Evolutionary conservation across 2,113 vertebrate genomes (phyloP).

Genomic region (Colinus virginianus): DNA sequence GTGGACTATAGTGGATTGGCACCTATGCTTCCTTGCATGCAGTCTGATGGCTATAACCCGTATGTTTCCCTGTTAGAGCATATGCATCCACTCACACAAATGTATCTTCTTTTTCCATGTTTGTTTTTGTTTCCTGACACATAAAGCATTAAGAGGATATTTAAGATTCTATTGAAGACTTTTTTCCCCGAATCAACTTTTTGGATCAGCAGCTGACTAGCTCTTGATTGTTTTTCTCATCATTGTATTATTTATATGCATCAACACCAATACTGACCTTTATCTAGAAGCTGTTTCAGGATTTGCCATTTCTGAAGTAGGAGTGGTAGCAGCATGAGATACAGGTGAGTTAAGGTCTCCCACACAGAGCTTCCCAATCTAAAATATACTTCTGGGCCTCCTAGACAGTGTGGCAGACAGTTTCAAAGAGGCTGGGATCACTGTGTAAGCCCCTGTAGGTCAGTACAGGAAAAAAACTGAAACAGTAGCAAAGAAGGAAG

Average conservation of each 20-base stretch:
- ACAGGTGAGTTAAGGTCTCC: background rate
- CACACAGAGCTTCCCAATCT: background rate
- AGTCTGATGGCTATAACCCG: rapidly evolving
- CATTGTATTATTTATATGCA: background rate
- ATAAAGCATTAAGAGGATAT: background rate
- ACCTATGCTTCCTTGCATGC: background rate
- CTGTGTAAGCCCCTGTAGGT: background rate
- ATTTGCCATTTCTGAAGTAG: background rate
- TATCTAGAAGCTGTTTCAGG: background rate
- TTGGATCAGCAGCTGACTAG: background rate
- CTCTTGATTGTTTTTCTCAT: background rate
- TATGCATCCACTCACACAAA: background rate
- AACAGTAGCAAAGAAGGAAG: background rate
- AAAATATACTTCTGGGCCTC: background rate
- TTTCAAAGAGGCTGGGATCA: background rate
- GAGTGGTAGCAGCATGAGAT: background rate
- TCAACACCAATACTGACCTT: background rate
- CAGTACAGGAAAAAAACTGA: background rate
- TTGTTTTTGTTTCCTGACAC: background rate
- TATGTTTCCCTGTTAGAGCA: background rate
- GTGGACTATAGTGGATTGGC: background rate
- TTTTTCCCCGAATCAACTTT: background rate
- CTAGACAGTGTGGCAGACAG: background rate
- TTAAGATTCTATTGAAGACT: background rate
- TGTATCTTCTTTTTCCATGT: background rate